Percentiles rank a stretch among this genome's conserved stretches.
Evolutionary conservation across 2,888 invertebrate genomes (phyloP).

Genomic region (Carcina quercana): DNA sequence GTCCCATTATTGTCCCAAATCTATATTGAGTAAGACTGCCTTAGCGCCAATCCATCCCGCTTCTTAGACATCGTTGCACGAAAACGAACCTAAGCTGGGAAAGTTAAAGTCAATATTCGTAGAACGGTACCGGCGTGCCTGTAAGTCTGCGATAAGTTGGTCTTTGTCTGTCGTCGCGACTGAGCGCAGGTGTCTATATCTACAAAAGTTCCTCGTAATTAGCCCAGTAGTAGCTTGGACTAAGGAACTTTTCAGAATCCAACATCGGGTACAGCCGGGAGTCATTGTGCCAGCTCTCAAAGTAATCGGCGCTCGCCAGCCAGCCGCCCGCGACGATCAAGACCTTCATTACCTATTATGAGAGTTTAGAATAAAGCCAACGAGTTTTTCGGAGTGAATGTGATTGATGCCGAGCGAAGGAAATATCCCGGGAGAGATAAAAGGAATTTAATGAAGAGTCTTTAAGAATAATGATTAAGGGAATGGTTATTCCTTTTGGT

Average conservation of each 20-base stretch:
- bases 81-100: conserved; percentile 32
- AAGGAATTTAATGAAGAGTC: conserved; percentile 75
- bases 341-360: conserved; percentile 74
- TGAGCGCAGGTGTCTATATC: conserved; percentile 72
- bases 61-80: conserved; percentile 20
- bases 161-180: conserved; percentile 65
- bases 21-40: conserved; percentile 51
- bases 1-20: conserved; percentile 40
- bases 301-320: conserved; percentile 67
- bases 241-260: conserved; percentile 67
- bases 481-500: conserved; percentile 72
- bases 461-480: conserved; percentile 74
- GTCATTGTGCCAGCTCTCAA: conserved; percentile 66
- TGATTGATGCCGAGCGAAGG: conserved; percentile 71
- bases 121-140: conserved; percentile 36
- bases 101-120: conserved; percentile 40
- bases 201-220: conserved; percentile 71
- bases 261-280: conserved; percentile 64
- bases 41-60: conserved; percentile 41
- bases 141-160: conserved; percentile 66
- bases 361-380: conserved; percentile 74
- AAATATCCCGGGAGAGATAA: conserved; percentile 72
- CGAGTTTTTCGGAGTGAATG: conserved; percentile 72
- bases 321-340: conserved; percentile 54
- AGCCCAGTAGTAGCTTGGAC: conserved; percentile 66